Base-by-base conservation (phyloP, 2,113 vertebrate species). In the Chascanopsetta lugubris region DNA sequence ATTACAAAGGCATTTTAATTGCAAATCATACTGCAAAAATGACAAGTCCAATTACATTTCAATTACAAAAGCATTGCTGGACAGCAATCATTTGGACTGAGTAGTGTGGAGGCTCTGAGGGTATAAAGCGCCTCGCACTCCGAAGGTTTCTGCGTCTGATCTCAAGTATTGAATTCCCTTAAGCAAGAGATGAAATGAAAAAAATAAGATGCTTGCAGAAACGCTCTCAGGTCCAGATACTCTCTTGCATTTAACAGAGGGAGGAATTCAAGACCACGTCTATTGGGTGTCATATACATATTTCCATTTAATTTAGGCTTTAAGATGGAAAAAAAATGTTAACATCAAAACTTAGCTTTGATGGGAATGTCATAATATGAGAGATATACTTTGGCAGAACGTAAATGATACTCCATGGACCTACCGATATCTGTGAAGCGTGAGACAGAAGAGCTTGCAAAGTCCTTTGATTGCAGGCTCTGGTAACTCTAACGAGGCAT, bases 401-500 rank as follows among this genome's bases (percentile, higher is more conserved):
- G 0, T 54, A 10, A 36, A 17, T 18, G 3, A 40, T 8, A 30
- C 4, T 1, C 21, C 1, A 30, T 48, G n/a, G 8, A 88, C 80
- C 87, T 85, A 96, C 97, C 94, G 92, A 84, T 99, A 99, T 83
- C 97, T 95, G 89, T 98, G 95, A 69, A 97, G 91, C 6, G 97
- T 98, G 72, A 99, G 90, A 88, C 95, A 98, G 91, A 99, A 97
- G 47, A 99, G 93, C 66, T 95, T 98, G 90, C 97, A 99, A 32
- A 99, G 91, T 40, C 95, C 96, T 90, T 95, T 99, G 65, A 99
- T 92, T 17, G 94, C 94, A 34, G 92, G 93, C 82, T 99, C 97
- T 15, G 97, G 97, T 71, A 93, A 79, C 36, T 83, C 92, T 93
- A 34, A 66, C 61, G 50, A 29, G 25, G 79, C 1, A n/a, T 36